Percentiles rank a stretch among this genome's conserved stretches.
Conservation (phyloP, 2,888 invertebrate genomes). For the Hanleya hanleyi region DNA sequence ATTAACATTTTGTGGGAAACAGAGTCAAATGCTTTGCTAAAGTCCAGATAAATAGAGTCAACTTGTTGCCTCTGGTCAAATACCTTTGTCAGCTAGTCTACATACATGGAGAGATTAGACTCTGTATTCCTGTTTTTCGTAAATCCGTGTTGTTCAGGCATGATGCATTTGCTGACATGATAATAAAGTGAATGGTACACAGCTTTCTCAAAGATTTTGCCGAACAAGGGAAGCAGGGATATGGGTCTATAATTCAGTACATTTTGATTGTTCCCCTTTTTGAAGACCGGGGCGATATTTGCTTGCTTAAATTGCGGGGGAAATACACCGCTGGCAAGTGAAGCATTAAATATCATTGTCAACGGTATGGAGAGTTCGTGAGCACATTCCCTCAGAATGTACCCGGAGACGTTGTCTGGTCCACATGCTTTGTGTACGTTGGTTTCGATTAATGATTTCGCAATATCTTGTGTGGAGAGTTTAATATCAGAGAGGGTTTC, state of each 20-base stretch:
- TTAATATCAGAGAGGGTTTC: too few species aligned
- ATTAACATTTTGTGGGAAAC: not conserved
- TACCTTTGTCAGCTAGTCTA: not conserved
- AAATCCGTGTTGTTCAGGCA: not conserved
- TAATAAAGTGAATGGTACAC: not conserved
- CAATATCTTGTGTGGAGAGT: too few species aligned
- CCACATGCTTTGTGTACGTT: not conserved
- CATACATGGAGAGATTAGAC: not conserved
- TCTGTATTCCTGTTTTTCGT: not conserved
- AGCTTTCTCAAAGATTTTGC: not conserved
- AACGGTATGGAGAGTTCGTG: not conserved
- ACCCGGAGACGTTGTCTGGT: not conserved
- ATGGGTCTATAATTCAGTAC: not conserved
- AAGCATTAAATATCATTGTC: not conserved
- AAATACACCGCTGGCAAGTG: not conserved
- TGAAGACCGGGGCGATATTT: not conserved
- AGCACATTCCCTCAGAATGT: not conserved
- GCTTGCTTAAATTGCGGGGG: not conserved
- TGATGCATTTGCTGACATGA: not conserved
- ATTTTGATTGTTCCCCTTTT: not conserved
- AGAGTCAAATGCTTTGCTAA: not conserved
- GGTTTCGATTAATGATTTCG: not conserved
- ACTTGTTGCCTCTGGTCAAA: not conserved
- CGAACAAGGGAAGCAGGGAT: not conserved
- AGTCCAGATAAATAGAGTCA: slow-evolving; percentile 1